Conservation (phyloP, 2,797 vertebrate genomes). For the Hydrophis major region DNA sequence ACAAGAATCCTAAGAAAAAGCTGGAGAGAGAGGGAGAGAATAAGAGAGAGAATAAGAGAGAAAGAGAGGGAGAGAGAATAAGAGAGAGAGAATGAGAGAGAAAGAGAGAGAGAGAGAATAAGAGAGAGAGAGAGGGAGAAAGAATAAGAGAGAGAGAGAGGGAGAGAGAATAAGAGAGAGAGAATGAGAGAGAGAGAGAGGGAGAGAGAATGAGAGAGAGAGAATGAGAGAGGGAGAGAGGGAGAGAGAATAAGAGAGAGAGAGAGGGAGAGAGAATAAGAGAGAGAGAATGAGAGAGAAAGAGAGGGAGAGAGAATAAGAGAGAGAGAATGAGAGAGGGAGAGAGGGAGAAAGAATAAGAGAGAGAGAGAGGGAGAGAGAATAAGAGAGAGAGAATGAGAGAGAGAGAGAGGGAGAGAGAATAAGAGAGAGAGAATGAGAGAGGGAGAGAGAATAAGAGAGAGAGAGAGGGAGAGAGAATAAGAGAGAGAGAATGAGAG, state of each 20-base stretch:
- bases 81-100: neutral
- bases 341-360: neutral
- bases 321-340: neutral
- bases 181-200: neutral
- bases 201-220: neutral
- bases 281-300: neutral
- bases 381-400: no score
- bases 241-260: neutral
- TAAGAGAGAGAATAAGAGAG: neutral
- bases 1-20: conserved; percentile 82
- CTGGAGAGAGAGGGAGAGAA: conserved; percentile 29
- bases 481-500: no score
- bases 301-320: neutral
- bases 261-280: neutral
- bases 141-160: neutral
- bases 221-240: neutral
- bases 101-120: neutral
- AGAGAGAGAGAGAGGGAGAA: neutral
- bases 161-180: neutral
- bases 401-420: no score
- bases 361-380: no score
- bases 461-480: no score
- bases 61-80: neutral
- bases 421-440: no score
- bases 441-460: no score